Percentiles rank a stretch among this genome's conserved stretches.
These are phyloP conservation scores for Eudyptes chrysolophus DNA, from an alignment of 2,113 vertebrate species.

Conservation along the genomic window DNA sequence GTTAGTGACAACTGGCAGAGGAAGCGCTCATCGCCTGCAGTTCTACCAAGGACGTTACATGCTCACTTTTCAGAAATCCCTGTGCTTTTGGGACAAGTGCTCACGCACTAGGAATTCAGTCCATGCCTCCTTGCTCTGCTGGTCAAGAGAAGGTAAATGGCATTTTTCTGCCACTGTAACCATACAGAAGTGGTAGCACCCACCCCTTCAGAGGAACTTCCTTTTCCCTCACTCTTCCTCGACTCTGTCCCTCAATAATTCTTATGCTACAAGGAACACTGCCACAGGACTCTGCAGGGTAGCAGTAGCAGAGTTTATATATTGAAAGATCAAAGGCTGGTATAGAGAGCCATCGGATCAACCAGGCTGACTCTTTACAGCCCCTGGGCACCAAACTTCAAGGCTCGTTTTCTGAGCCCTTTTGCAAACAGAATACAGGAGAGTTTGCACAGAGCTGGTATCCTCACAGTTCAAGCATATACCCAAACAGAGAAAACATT, in stretches of 20 bases:
- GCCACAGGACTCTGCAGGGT: background rate
- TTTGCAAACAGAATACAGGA: background rate
- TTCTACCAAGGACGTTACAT: background rate
- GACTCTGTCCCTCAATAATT: background rate
- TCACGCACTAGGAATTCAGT: background rate
- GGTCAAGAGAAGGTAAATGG: background rate
- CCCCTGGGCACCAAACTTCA: background rate
- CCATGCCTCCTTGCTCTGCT: background rate
- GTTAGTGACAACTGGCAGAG: background rate
- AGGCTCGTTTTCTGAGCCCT: background rate
- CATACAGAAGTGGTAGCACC: background rate
- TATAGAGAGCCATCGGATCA: background rate
- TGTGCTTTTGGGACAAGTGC: background rate
- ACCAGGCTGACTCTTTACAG: background rate
- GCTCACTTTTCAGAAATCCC: background rate
- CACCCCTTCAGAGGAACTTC: background rate
- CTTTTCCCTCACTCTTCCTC: background rate
- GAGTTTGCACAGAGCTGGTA: background rate
- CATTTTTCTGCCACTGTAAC: background rate
- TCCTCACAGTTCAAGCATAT: constrained; percentile 5
- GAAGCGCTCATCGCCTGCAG: accelerated
- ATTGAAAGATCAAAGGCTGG: background rate
- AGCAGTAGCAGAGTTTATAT: background rate
- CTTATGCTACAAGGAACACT: background rate
- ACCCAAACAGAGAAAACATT: constrained; percentile 40